Conservation (phyloP, 2,113 vertebrate genomes). For the Rostratula benghalensis region DNA sequence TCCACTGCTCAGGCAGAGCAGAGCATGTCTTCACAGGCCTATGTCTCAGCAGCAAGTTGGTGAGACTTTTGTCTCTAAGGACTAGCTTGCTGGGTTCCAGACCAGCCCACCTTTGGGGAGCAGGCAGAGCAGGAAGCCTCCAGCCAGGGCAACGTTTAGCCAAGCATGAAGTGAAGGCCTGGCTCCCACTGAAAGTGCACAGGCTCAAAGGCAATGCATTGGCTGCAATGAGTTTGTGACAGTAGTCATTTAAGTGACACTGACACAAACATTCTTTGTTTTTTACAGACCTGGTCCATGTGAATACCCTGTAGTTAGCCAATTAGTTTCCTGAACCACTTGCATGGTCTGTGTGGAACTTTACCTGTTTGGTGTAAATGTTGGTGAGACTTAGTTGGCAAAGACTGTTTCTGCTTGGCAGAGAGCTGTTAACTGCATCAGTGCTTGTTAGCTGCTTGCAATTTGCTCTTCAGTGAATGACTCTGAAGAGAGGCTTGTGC, state of each 20-base stretch:
- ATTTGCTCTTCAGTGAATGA: too few relatives aligned
- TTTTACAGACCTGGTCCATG: not conserved
- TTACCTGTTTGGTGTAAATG: too few relatives aligned
- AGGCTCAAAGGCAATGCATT: not conserved
- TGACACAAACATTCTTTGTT: not conserved
- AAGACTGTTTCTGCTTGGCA: not conserved
- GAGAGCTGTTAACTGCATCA: not conserved
- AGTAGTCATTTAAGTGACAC: not conserved
- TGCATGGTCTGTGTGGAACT: not conserved
- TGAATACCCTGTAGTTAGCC: not conserved
- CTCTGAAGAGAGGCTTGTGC: not conserved
- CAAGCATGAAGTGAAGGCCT: too few relatives aligned
- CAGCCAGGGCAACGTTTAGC: too few relatives aligned
- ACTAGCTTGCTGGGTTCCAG: too few relatives aligned
- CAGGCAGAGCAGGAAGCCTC: not conserved
- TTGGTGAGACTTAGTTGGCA: too few relatives aligned
- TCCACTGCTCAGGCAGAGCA: too few relatives aligned
- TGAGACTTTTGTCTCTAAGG: not conserved
- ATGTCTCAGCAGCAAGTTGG: not conserved
- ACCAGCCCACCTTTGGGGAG: not conserved
- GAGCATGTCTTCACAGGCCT: not conserved
- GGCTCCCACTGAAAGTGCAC: not conserved
- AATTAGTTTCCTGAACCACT: not conserved
- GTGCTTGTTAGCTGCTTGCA: too few relatives aligned
- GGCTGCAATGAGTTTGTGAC: not conserved